phyloP scores from a whole-genome alignment of 2,888 invertebrate genomes.

The Lamproptera curius region DNA sequence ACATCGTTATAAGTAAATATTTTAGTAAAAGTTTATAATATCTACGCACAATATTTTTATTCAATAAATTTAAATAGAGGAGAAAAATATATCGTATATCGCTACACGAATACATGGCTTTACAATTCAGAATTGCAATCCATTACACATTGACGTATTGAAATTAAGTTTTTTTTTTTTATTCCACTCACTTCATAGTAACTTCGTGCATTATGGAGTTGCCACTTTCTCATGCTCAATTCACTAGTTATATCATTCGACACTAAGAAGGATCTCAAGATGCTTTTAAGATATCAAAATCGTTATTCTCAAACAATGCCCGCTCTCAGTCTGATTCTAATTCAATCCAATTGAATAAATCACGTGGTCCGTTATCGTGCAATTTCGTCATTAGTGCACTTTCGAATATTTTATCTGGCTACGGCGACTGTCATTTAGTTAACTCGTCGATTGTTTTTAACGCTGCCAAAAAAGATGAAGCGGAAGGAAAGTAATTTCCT shows the following conservation, averaged over 20 bases:
- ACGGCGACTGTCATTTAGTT: slow-evolving; percentile 17
- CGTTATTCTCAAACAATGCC: slow-evolving; percentile 27
- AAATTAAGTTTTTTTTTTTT: slow-evolving; percentile 25
- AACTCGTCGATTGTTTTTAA: slow-evolving; percentile 10
- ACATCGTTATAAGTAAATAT: no score
- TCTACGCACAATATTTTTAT: no score
- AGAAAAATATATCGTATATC: no score
- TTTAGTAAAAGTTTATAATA: no score
- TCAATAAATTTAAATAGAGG: no score
- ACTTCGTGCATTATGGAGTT: slow-evolving; percentile 30
- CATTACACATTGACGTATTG: slow-evolving; percentile 18
- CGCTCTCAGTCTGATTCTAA: slow-evolving; percentile 26
- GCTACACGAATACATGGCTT: neutral
- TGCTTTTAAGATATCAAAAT: slow-evolving; percentile 41
- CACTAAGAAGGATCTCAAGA: slow-evolving; percentile 25
- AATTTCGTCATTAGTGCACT: slow-evolving; percentile 22
- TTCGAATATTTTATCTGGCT: slow-evolving; percentile 22
- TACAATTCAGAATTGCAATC: neutral
- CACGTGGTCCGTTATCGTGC: slow-evolving; percentile 26
- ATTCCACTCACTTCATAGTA: slow-evolving; percentile 30
- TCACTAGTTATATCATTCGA: slow-evolving; percentile 33
- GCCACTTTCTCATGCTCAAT: slow-evolving; percentile 35
- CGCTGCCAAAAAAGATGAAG: neutral
- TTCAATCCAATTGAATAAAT: slow-evolving; percentile 33
- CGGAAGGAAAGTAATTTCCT: neutral